Conservation (phyloP, 2,797 vertebrate species). For the Gambusia yucatana region DNA sequence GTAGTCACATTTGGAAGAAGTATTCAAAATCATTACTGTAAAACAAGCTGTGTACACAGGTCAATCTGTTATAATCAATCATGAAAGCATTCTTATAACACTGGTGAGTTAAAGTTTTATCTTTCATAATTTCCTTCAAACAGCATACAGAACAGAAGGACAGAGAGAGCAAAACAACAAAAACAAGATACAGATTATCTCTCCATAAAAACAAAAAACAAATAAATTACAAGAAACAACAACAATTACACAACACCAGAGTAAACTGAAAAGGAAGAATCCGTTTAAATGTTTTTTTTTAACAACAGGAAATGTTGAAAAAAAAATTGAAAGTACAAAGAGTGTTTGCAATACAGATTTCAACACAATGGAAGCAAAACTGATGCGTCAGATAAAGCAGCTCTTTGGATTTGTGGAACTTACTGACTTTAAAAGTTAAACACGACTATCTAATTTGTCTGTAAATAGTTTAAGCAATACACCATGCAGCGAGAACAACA, state of each 20-base stretch:
- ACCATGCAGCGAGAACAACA: conserved; percentile 39
- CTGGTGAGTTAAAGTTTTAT: conserved; percentile 26
- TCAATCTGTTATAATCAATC: conserved; percentile 42
- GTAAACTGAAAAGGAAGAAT: conserved; percentile 39
- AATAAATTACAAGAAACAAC: conserved; percentile 59
- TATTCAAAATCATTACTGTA: conserved; percentile 61
- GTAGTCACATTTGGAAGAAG: conserved; percentile 50
- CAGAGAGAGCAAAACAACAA: conserved; percentile 57
- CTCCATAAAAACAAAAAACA: conserved; percentile 41
- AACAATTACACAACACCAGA: conserved; percentile 54
- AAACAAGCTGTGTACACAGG: conserved; percentile 43
- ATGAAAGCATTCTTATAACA: conserved; percentile 52
- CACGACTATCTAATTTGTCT: conserved; percentile 17
- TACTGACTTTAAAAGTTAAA: conserved; percentile 39
- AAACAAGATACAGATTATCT: conserved; percentile 62
- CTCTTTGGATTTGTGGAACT: conserved; percentile 60
- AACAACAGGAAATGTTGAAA: conserved; percentile 39
- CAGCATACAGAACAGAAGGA: conserved; percentile 50
- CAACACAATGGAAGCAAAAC: conserved; percentile 28
- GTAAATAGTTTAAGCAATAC: conserved; percentile 29
- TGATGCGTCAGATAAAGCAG: conserved; percentile 42
- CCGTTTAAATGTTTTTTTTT: conserved; percentile 30
- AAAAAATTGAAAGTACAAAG: conserved; percentile 36
- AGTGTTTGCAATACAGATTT: conserved; percentile 38
- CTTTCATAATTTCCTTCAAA: conserved; percentile 52